Evolutionary conservation across 2,113 vertebrate genomes (phyloP), one percentile per base, ranked within the genome.

Genomic region (Carassius auratus): DNA sequence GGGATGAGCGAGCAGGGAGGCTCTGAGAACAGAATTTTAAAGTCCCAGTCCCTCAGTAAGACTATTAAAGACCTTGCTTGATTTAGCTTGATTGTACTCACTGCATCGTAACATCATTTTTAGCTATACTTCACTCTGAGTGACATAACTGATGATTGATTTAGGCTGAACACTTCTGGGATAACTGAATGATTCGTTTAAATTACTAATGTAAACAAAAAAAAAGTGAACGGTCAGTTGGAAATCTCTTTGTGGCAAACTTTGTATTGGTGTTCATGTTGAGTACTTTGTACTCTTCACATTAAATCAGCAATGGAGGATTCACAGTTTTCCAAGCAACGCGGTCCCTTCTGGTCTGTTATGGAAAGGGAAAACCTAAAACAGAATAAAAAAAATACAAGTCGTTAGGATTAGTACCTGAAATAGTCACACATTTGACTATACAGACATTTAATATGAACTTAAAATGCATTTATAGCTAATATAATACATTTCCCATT

Each of bases 231-330:
- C 5, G 17, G 59, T 81, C 50, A 79, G 64, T 45, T 69, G 62
- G 45, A 38, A 80, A 66, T 30, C 59, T 33, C n/a, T 52, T 19
- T 68, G 57, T 26, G 17, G 23, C 4, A 33, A 59, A 76, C 30
- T 66, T 33, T 73, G 74, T 55, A 38, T 76, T 33, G 13, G 15
- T 61, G 52, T 21, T 62, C 13, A 42, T 76, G 36, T 50, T 78
- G 21, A 33, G 64, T 55, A 61, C 38, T 83, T 61, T 5, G 74
- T 83, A 78, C 69, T 69, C 79, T 83, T 87, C 79, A 83, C 86
- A 85, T 87, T 87, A 66, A 33, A 79, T 48, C 69, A 38, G 81
- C 26, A 79, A 61, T 30, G 19, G 75, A 86, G 66, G n/a, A 61
- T 77, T 77, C 80, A 85, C 84, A 84, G 69, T 50, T 48, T 52